Evolutionary conservation across 2,113 vertebrate species (phyloP).

Genomic region (Amphiprion percula): DNA sequence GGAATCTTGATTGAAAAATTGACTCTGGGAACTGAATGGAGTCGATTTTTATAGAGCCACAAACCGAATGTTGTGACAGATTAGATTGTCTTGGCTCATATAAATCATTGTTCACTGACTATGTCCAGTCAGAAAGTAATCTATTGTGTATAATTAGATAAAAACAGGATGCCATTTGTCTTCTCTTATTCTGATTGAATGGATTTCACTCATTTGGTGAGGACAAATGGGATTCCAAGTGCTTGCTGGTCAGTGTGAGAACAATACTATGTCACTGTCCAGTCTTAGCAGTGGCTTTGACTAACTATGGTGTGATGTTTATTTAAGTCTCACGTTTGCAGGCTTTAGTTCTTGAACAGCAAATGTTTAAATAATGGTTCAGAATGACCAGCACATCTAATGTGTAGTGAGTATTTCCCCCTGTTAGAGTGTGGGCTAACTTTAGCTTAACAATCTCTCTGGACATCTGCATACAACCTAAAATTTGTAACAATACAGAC

Average conservation of each 20-base stretch:
- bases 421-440: slow-evolving; percentile 1
- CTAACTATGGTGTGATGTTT: not conserved
- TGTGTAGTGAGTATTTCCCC: not conserved
- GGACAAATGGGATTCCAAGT: slow-evolving; percentile 49
- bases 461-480: too few species aligned
- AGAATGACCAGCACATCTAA: not conserved
- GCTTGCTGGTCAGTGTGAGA: slow-evolving; percentile 35
- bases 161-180: slow-evolving; percentile 48
- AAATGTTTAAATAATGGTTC: not conserved
- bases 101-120: slow-evolving; percentile 66
- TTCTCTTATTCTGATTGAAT: slow-evolving; percentile 50
- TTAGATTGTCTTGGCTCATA: slow-evolving; percentile 52
- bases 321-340: slow-evolving; percentile 1
- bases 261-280: not conserved
- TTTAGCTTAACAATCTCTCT: too few species aligned
- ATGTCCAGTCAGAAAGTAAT: slow-evolving; percentile 58
- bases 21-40: slow-evolving; percentile 43
- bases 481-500: too few species aligned
- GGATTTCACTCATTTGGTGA: slow-evolving; percentile 56
- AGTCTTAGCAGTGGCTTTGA: slow-evolving; percentile 13
- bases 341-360: not conserved
- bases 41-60: slow-evolving; percentile 49
- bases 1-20: slow-evolving; percentile 40
- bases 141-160: slow-evolving; percentile 66
- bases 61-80: slow-evolving; percentile 49